Percentiles rank a stretch among this genome's conserved stretches.
Evolutionary conservation across 2,113 vertebrate genomes (phyloP).

Genomic region (Progne subis): DNA sequence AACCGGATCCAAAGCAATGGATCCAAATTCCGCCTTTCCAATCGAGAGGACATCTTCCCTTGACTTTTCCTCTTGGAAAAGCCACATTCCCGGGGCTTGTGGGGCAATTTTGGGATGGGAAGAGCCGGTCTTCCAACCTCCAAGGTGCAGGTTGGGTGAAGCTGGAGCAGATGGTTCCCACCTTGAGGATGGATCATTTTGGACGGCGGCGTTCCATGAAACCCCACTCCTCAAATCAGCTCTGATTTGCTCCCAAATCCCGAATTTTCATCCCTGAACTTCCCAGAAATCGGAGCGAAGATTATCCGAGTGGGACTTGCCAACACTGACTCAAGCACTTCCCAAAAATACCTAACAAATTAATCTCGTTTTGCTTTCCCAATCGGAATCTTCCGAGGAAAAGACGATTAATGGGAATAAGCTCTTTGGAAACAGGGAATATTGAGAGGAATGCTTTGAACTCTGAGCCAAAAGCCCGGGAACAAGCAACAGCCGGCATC

Average conservation of each 20-base stretch:
- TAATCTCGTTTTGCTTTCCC: not conserved
- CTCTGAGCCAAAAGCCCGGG: not conserved
- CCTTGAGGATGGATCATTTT: not conserved
- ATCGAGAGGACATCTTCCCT: not conserved
- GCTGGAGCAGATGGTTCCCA: not conserved
- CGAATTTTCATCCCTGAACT: not conserved
- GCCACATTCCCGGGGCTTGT: fast-evolving
- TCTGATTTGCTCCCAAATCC: not conserved
- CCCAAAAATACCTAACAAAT: not conserved
- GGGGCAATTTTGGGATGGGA: not conserved
- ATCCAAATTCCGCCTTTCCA: not conserved
- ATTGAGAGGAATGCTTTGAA: not conserved
- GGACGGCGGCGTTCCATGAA: not conserved
- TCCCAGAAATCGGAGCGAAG: not conserved
- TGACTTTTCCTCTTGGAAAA: not conserved
- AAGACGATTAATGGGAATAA: not conserved
- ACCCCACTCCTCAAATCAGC: not conserved
- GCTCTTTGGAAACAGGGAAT: not conserved
- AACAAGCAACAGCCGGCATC: not conserved
- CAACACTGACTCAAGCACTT: not conserved
- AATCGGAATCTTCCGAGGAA: not conserved
- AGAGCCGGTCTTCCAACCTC: not conserved
- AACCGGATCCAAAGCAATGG: not conserved
- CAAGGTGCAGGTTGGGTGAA: fast-evolving
- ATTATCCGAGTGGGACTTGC: not conserved